phyloP scores from a whole-genome alignment of 1,140 invertebrate species.

The Drosophila azteca region DNA sequence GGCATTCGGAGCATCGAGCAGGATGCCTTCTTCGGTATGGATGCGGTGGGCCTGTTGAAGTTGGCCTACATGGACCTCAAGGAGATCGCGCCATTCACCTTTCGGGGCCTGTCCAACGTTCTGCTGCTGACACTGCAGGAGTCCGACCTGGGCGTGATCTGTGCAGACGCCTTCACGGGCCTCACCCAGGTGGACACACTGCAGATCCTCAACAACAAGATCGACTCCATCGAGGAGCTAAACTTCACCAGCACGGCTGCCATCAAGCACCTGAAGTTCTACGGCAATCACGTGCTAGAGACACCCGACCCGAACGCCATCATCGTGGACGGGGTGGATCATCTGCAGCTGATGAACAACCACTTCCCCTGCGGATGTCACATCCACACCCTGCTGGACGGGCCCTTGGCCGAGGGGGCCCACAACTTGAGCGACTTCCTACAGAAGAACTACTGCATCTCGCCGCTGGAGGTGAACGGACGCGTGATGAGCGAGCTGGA shows the following conservation, averaged over 20 bases:
- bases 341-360: conserved; percentile 88
- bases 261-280: conserved; percentile 88
- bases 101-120: conserved; percentile 90
- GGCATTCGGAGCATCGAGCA: conserved; percentile 90
- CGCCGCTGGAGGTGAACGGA: conserved; percentile 91
- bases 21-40: conserved; percentile 91
- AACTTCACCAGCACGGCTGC: conserved; percentile 88
- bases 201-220: conserved; percentile 92
- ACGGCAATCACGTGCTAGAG: conserved; percentile 92
- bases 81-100: conserved; percentile 88
- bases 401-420: conserved; percentile 88
- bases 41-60: conserved; percentile 90
- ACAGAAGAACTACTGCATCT: conserved; percentile 92
- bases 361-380: conserved; percentile 94
- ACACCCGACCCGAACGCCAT: conserved; percentile 88
- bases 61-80: conserved; percentile 92
- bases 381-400: conserved; percentile 89
- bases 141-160: conserved; percentile 90
- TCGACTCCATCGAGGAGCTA: conserved; percentile 90
- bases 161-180: conserved; percentile 89
- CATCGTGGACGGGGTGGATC: conserved; percentile 87
- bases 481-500: conserved; percentile 89
- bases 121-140: conserved; percentile 90
- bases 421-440: conserved; percentile 87
- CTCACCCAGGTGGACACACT: conserved; percentile 88